A percentile compares a stretch with the other conserved stretches of the same genome.
These are phyloP conservation scores for Nerophis lumbriciformis DNA, from an alignment of 2,113 vertebrate genomes.

Conservation along the genomic window DNA sequence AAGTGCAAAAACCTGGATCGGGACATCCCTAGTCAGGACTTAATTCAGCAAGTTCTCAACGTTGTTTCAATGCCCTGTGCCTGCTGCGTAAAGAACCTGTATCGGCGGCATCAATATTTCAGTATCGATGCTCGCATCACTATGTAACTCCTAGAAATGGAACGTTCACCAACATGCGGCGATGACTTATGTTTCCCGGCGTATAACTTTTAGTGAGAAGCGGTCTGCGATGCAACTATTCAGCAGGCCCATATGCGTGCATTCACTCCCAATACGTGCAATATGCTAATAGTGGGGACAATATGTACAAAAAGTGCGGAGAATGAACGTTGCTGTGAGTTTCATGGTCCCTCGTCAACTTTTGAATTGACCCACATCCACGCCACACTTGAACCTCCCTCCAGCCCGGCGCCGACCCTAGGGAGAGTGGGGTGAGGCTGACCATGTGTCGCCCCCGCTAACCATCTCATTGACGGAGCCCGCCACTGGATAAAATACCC, in stretches of 20 bases:
- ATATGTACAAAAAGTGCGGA: slow-evolving; percentile 27
- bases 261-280: slow-evolving; percentile 8
- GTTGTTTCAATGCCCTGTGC: too few relatives aligned
- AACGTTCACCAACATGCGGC: too few relatives aligned
- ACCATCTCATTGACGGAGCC: slow-evolving; percentile 58
- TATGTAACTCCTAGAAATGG: too few relatives aligned
- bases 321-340: slow-evolving; percentile 62
- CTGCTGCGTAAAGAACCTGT: too few relatives aligned
- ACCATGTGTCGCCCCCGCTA: slow-evolving; percentile 54
- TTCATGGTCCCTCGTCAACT: slow-evolving; percentile 66
- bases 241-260: slow-evolving; percentile 10
- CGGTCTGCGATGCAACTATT: not conserved
- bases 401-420: slow-evolving; percentile 47
- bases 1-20: too few relatives aligned
- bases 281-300: slow-evolving; percentile 19
- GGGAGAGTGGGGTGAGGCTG: slow-evolving; percentile 54
- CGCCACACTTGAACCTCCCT: slow-evolving; percentile 61
- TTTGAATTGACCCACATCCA: slow-evolving; percentile 49
- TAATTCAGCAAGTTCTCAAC: too few relatives aligned
- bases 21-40: too few relatives aligned
- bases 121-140: too few relatives aligned
- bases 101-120: too few relatives aligned
- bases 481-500: slow-evolving; percentile 41
- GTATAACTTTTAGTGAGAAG: too few relatives aligned
- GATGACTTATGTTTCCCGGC: too few relatives aligned